A percentile compares a stretch with the other conserved stretches of the same genome.
Conservation (phyloP, 2,113 vertebrate genomes). For the Triplophysa tibetana region DNA sequence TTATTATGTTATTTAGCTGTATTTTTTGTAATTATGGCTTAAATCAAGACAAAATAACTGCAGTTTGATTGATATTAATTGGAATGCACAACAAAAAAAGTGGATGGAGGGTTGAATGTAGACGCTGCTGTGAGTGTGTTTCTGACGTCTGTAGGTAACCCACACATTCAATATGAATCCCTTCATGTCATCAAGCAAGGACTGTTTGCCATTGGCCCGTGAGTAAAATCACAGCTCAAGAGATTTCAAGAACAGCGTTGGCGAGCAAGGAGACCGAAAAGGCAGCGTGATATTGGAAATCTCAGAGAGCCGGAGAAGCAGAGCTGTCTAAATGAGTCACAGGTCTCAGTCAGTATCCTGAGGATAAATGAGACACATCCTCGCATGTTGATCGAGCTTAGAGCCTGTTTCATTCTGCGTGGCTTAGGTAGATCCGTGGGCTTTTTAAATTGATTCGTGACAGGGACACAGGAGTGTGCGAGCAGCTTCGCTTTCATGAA, state of each 20-base stretch:
- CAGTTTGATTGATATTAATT: too few species aligned
- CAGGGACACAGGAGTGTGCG: not conserved
- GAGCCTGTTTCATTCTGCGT: not conserved
- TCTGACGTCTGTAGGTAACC: too few species aligned
- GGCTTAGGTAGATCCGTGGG: not conserved
- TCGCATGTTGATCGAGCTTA: slow-evolving; percentile 23
- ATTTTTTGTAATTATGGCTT: too few species aligned
- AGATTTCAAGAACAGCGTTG: not conserved
- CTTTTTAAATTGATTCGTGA: slow-evolving; percentile 14
- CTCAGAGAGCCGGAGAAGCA: not conserved
- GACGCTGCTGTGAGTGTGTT: too few species aligned
- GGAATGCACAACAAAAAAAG: too few species aligned
- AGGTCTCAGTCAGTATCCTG: slow-evolving; percentile 4
- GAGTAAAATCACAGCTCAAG: not conserved
- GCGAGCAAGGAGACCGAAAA: not conserved
- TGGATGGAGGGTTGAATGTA: too few species aligned
- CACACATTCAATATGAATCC: not conserved
- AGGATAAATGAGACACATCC: not conserved
- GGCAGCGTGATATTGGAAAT: not conserved
- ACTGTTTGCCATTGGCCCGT: not conserved
- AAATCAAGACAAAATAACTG: too few species aligned
- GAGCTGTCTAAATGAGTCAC: slow-evolving; percentile 23
- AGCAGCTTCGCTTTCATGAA: slow-evolving; percentile 1
- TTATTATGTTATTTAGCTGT: too few species aligned
- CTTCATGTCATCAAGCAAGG: not conserved